Evolutionary conservation across 2,888 invertebrate species (phyloP), one percentile per base, ranked within the genome.

Genomic region (Opisthograptis luteolata): DNA sequence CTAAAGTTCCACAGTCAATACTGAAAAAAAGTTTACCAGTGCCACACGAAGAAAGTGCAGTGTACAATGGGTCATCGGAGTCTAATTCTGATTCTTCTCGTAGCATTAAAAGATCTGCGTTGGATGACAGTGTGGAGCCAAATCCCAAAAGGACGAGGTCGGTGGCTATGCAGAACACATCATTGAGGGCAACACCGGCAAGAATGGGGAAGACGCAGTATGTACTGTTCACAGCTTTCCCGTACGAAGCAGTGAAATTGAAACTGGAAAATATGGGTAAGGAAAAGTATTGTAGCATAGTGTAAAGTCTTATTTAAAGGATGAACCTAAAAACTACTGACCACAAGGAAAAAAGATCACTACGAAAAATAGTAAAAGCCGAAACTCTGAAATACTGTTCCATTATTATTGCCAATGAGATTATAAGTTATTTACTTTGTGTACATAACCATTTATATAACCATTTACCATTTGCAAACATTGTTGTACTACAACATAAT

Each of bases 181-280:
- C 64, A 1, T 46, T 67, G 3, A 69, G 77, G 44, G 62, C 78
- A 2, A 77, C 79, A 0, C 70, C 84, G 0, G 68, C 75, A 1
- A 68, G 74, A 31, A 55, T 51, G 4, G 41, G 55, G 20, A 73
- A 70, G 15, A 77, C 70, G 0, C 86, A 84, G 2, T 58, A 70
- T 48, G 84, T 90, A 0, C 57, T 89, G 24, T 84, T 88, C 40
- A 88, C 89, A 0, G 85, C 87, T 0, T 87, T 87, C 44, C 77
- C 85, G 1, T 63, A 62, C 43, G 75, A 80, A 19, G 79, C 81
- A 59, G 81, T 85, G 2, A 81, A 71, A 47, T 43, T 41, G 0
- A 80, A 82, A 30, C 66, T 90, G 54, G 80, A 81, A 57, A 76
- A 74, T 43, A 61, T 88, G 57, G 89, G 89, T 90, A 51, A 79